These are phyloP conservation scores for Mesochorus sp. DNA, from an alignment of 2,888 invertebrate genomes.

Conservation along the genomic window DNA sequence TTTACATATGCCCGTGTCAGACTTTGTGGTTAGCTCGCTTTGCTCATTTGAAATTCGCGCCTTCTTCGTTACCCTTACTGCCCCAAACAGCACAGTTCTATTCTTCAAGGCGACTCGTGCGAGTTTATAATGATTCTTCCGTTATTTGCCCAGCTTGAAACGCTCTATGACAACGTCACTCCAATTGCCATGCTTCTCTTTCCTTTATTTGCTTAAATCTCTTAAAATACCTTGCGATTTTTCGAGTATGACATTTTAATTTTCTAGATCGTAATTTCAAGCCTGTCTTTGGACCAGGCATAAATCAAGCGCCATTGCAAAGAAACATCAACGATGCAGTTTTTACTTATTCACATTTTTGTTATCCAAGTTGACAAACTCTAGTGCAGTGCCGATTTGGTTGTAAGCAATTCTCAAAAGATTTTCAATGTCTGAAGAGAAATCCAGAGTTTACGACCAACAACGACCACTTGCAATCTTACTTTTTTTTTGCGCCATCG, in stretches of 20 bases:
- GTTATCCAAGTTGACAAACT: too few species aligned
- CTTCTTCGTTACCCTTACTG: conserved; percentile 30
- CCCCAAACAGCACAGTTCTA: background rate
- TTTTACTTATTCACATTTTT: too few species aligned
- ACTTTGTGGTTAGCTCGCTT: conserved; percentile 30
- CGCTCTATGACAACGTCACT: background rate
- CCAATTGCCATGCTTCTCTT: background rate
- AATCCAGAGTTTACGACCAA: background rate
- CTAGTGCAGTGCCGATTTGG: too few species aligned
- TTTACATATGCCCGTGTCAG: background rate
- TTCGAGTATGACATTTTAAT: background rate
- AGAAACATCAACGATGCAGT: too few species aligned
- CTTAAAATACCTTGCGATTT: conserved; percentile 12
- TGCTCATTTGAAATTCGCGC: conserved; percentile 65
- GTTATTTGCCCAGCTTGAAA: conserved; percentile 1
- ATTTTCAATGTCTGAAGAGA: background rate
- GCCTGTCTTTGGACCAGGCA: too few species aligned
- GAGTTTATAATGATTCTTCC: background rate
- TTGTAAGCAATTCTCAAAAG: background rate
- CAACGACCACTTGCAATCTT: background rate
- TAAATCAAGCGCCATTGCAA: too few species aligned
- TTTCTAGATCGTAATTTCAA: too few species aligned
- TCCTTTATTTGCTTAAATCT: conserved; percentile 1
- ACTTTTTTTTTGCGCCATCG: background rate
- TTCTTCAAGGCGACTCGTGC: background rate